Evolutionary conservation across 2,888 invertebrate species (phyloP).

Genomic region (Noctua fimbriata): DNA sequence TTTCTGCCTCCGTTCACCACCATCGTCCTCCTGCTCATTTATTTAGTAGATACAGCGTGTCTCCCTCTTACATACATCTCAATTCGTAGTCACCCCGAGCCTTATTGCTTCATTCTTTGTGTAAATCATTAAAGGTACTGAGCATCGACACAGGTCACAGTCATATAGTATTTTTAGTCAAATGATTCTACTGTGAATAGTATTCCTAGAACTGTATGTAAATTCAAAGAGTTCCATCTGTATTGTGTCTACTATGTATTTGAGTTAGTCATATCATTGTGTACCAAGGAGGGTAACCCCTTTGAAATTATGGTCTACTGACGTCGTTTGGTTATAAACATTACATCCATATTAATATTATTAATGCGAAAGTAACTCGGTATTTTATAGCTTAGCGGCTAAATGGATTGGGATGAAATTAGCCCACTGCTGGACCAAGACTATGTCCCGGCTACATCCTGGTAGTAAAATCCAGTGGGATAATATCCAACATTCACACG

Average conservation of each 20-base stretch:
- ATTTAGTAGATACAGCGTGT: background rate
- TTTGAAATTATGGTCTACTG: conserved; percentile 28
- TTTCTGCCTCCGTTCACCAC: background rate
- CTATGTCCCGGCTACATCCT: too few relatives aligned
- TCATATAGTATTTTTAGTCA: conserved; percentile 50
- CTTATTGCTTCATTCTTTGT: background rate
- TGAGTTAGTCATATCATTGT: conserved; percentile 48
- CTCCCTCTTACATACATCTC: background rate
- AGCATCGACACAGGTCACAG: conserved; percentile 1
- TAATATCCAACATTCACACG: background rate
- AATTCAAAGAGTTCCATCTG: conserved; percentile 25
- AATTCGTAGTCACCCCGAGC: background rate
- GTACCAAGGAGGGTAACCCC: conserved; percentile 34
- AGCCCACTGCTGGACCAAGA: too few relatives aligned
- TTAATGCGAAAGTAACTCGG: background rate
- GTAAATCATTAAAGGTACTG: background rate
- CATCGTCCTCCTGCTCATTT: background rate
- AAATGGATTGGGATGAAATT: background rate
- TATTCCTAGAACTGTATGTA: conserved; percentile 44
- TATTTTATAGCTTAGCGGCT: background rate
- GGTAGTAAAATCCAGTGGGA: background rate
- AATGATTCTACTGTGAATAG: conserved; percentile 37
- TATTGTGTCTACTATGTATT: conserved; percentile 8
- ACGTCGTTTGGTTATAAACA: conserved; percentile 26
- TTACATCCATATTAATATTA: background rate